phyloP scores from a whole-genome alignment of 1,140 invertebrate genomes.

The Drosophila sp. region DNA sequence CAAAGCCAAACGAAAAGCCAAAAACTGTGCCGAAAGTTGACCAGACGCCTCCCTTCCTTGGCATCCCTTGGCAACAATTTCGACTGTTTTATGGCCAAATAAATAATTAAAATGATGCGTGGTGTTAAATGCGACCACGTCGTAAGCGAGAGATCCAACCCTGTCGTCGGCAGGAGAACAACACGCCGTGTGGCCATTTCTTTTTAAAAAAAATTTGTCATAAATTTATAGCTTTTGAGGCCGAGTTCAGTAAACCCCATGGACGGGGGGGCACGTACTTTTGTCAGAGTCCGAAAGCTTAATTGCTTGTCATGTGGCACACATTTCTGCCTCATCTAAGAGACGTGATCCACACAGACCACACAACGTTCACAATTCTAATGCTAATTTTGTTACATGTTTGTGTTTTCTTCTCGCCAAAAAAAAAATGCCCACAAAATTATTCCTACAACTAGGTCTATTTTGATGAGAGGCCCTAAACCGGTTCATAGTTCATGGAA shows the following conservation, averaged over 20 bases:
- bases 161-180: slow-evolving; percentile 36
- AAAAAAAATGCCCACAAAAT: not conserved
- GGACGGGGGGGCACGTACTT: slow-evolving; percentile 47
- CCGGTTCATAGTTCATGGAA: slow-evolving; percentile 18
- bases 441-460: slow-evolving; percentile 33
- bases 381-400: slow-evolving; percentile 28
- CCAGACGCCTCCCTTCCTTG: slow-evolving; percentile 29
- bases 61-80: slow-evolving; percentile 44
- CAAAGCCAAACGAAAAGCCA: slow-evolving; percentile 37
- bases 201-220: slow-evolving; percentile 74
- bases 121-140: slow-evolving; percentile 78
- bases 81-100: slow-evolving; percentile 77
- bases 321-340: slow-evolving; percentile 65
- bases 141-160: slow-evolving; percentile 36
- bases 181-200: slow-evolving; percentile 74
- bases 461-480: slow-evolving; percentile 15
- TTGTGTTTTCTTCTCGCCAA: slow-evolving; percentile 10
- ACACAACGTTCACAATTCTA: slow-evolving; percentile 52
- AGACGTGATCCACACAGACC: slow-evolving; percentile 56
- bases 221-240: slow-evolving; percentile 78
- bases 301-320: slow-evolving; percentile 80
- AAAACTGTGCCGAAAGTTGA: slow-evolving; percentile 73
- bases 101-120: slow-evolving; percentile 82
- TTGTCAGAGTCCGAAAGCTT: slow-evolving; percentile 47
- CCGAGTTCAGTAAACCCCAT: slow-evolving; percentile 68